A percentile compares a stretch with the other conserved stretches of the same genome.
phyloP scores from a whole-genome alignment of 2,113 vertebrate genomes.

The Tretioscincus oriximinensis region DNA sequence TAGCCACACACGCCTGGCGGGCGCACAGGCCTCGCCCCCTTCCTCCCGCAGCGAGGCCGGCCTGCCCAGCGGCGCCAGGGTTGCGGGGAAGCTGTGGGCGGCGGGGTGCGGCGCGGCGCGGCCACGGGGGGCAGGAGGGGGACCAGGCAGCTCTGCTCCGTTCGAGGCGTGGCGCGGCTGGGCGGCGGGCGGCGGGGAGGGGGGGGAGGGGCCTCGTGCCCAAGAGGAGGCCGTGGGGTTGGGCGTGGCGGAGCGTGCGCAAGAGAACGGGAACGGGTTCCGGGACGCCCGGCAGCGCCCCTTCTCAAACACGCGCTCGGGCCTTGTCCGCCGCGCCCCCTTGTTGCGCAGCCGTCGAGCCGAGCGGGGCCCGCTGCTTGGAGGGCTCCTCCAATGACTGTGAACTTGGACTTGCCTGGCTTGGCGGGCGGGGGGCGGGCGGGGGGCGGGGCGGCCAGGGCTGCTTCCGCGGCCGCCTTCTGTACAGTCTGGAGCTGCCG shows the following conservation, averaged over 20 bases:
- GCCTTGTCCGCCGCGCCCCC: background rate
- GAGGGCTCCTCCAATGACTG: background rate
- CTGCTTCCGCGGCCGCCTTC: too few species aligned
- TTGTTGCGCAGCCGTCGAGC: background rate
- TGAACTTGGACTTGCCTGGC: too few species aligned
- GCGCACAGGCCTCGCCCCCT: background rate
- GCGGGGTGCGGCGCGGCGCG: background rate
- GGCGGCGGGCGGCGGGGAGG: background rate
- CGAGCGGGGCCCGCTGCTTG: too few species aligned
- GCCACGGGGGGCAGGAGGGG: too few species aligned
- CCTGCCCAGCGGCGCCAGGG: too few species aligned
- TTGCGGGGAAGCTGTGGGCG: background rate
- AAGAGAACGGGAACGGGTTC: too few species aligned
- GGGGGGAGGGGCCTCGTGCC: too few species aligned
- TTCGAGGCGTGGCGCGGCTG: background rate
- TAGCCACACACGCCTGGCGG: too few species aligned
- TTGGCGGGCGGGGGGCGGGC: too few species aligned
- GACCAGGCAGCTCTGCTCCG: too few species aligned
- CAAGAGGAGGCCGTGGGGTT: background rate
- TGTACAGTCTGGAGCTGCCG: background rate
- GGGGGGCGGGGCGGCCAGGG: background rate
- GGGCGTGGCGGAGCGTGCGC: background rate
- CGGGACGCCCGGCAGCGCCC: background rate
- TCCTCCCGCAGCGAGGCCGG: background rate
- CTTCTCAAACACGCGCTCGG: background rate